phyloP scores from a whole-genome alignment of 2,888 invertebrate species.

The Terebella lapidaria region DNA sequence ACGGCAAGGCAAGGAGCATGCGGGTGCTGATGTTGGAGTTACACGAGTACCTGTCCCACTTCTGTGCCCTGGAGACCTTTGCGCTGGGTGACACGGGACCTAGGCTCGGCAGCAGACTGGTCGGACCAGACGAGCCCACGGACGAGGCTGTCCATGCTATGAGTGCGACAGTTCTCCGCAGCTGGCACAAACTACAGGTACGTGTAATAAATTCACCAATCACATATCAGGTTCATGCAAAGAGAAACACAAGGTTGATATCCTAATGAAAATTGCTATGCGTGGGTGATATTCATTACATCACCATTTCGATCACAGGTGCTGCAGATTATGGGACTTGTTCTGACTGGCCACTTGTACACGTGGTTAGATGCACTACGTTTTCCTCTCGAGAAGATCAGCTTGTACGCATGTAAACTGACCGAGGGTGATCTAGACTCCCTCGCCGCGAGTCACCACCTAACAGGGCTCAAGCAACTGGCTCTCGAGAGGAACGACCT shows the following conservation, averaged over 20 bases:
- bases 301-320: no score
- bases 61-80: constrained; percentile 12
- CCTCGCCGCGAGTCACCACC: constrained; percentile 10
- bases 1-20: constrained; percentile 15
- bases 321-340: constrained; percentile 9
- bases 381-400: constrained; percentile 6
- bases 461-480: constrained; percentile 3
- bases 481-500: constrained; percentile 15
- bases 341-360: constrained; percentile 4
- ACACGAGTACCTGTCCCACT: constrained; percentile 2
- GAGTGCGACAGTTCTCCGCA: constrained; percentile 6
- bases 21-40: constrained; percentile 12
- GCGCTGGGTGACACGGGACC: constrained; percentile 13
- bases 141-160: constrained; percentile 5
- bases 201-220: no score
- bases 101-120: not conserved
- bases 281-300: no score
- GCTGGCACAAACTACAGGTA: constrained; percentile 11
- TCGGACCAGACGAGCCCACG: constrained; percentile 4
- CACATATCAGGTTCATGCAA: no score
- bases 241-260: no score
- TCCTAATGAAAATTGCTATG: no score
- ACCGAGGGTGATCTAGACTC: constrained; percentile 9
- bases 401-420: constrained; percentile 4
- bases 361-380: constrained; percentile 5